These are phyloP conservation scores for Notodonta dromedarius DNA, from an alignment of 2,888 invertebrate species.

Conservation along the genomic window DNA sequence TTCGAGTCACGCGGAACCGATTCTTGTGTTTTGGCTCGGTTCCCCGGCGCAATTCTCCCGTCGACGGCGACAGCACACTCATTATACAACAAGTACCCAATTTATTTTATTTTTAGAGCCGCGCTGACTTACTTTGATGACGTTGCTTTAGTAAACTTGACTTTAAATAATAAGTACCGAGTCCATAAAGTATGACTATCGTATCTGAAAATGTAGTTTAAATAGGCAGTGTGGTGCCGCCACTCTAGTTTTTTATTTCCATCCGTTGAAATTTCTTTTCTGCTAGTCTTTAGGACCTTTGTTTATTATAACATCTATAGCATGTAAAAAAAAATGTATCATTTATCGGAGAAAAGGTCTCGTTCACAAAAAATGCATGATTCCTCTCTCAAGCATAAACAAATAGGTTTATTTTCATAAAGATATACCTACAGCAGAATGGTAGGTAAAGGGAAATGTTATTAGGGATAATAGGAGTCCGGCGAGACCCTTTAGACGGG, in stretches of 20 bases:
- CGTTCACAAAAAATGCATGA: too few relatives aligned
- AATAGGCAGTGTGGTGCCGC: too few relatives aligned
- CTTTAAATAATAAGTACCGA: not conserved
- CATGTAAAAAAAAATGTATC: too few relatives aligned
- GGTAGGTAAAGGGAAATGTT: constrained; percentile 52
- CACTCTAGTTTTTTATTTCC: too few relatives aligned
- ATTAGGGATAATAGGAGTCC: constrained; percentile 58
- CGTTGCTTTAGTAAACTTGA: not conserved
- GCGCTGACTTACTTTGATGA: constrained; percentile 3
- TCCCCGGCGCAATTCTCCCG: not conserved
- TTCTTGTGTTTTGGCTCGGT: not conserved
- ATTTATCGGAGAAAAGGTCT: too few relatives aligned
- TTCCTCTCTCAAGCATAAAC: constrained; percentile 14
- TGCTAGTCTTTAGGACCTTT: too few relatives aligned
- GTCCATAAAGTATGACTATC: not conserved
- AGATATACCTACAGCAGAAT: constrained; percentile 20
- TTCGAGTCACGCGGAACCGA: not conserved
- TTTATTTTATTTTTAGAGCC: constrained; percentile 30
- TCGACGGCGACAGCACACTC: constrained; percentile 25
- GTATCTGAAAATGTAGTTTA: too few relatives aligned
- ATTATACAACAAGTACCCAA: constrained; percentile 37
- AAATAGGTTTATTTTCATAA: constrained; percentile 22
- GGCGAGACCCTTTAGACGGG: constrained; percentile 49
- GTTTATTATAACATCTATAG: too few relatives aligned
- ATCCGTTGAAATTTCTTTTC: too few relatives aligned